These are phyloP conservation scores for Euzetes globulus DNA, from an alignment of 2,888 invertebrate species.

Conservation along the genomic window DNA sequence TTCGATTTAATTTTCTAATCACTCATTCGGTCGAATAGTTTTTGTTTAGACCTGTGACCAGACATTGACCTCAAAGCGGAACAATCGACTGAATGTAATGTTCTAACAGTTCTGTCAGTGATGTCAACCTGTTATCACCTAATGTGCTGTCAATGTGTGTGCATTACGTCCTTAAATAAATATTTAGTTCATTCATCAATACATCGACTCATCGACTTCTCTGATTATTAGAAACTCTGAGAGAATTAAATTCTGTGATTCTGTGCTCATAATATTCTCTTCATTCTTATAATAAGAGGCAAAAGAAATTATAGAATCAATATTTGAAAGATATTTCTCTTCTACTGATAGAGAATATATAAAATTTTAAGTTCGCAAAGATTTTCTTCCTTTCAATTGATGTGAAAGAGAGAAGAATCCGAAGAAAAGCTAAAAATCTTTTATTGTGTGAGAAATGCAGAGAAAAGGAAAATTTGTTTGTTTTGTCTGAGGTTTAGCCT, in stretches of 20 bases:
- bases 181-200: background rate
- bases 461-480: background rate
- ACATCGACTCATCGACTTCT: background rate
- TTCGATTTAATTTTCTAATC: background rate
- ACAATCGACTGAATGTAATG: background rate
- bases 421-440: background rate
- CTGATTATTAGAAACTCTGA: background rate
- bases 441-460: background rate
- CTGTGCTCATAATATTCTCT: background rate
- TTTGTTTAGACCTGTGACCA: background rate
- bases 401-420: background rate
- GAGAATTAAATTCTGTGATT: background rate
- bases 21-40: background rate
- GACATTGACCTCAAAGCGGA: background rate
- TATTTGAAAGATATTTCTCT: background rate
- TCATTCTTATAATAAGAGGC: background rate
- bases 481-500: background rate
- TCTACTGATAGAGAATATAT: background rate
- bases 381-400: background rate
- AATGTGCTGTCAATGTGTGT: background rate
- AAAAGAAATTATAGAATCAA: constrained; percentile 6
- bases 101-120: background rate
- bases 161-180: constrained; percentile 15
- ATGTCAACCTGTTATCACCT: background rate
- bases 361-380: background rate